Evolutionary conservation across 2,113 vertebrate species (phyloP).

Genomic region (Boulengeromyrus knoepffleri): DNA sequence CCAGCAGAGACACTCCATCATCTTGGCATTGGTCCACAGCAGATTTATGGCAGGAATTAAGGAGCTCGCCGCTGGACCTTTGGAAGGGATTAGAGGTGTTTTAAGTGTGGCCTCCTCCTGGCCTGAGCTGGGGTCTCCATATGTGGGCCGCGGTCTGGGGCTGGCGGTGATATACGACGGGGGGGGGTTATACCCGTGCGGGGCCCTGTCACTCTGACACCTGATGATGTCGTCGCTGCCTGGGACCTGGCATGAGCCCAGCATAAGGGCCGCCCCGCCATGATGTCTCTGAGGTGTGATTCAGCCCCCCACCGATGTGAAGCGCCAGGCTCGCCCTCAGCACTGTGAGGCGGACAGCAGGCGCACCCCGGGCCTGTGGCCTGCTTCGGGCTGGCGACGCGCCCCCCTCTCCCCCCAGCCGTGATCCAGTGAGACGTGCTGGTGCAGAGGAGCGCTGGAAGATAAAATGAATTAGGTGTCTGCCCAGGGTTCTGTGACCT

Average conservation of each 20-base stretch:
- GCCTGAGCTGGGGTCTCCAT: slow-evolving; percentile 31
- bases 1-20: slow-evolving; percentile 35
- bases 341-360: background rate
- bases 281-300: background rate
- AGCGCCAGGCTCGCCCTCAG: background rate
- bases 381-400: slow-evolving; percentile 56
- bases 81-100: slow-evolving; percentile 38
- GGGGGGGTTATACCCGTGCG: slow-evolving; percentile 53
- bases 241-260: slow-evolving; percentile 48
- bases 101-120: slow-evolving; percentile 41
- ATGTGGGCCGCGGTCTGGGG: slow-evolving; percentile 40
- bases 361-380: background rate
- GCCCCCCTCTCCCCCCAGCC: slow-evolving; percentile 68
- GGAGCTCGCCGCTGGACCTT: slow-evolving; percentile 35
- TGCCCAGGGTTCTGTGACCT: slow-evolving; percentile 80
- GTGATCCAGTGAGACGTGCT: slow-evolving; percentile 65
- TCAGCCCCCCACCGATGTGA: background rate
- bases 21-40: slow-evolving; percentile 35
- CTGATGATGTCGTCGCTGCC: slow-evolving; percentile 51
- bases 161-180: slow-evolving; percentile 55
- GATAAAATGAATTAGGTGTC: slow-evolving; percentile 96
- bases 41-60: slow-evolving; percentile 50
- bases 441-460: slow-evolving; percentile 73
- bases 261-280: slow-evolving; percentile 40
- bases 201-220: slow-evolving; percentile 50